Evolutionary conservation across 2,888 invertebrate genomes (phyloP), one percentile per base, ranked within the genome.

Genomic region (Aromia moschata): DNA sequence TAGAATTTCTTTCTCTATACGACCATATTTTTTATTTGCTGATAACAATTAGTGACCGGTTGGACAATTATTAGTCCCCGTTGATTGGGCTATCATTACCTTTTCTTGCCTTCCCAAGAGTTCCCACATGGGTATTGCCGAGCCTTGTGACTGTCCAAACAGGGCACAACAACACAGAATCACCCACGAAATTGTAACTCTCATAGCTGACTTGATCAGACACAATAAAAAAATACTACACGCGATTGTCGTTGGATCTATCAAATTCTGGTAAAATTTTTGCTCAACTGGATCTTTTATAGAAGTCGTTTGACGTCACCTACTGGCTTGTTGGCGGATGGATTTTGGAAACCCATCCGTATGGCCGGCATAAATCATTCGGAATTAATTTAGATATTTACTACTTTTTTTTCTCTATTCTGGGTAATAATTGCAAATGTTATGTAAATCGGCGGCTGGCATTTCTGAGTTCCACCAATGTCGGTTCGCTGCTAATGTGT

Each of bases 101-200:
- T 90, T 90, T 83, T 90, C 90, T 70, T 87, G 85, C 74, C 86
- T 85, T 65, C 87, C 85, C 60, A 90, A 81, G 77, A 86, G 88
- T 81, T 90, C 90, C 89, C 90, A 90, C 85, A 90, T 89, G 31
- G 90, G 90, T 78, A 90, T 90, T 33, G 89, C 89, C 9, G 89
- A 89, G 60, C 74, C 71, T 30, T 68, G 63, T 18, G 70, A 45
- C 36, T 63, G 62, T 67, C 68, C 68, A 47, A 74, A 49, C 45
- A 73, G 43, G 47, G 64, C 73, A 71, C 72, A 69, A 49, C 71
- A 67, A 65, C 70, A 72, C 69, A 74, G 64, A 67, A 75, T 62
- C 63, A n/a, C n/a, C n/a, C n/a, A n/a, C n/a, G n/a, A n/a, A n/a
- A n/a, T n/a, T 43, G 61, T 65, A 15, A 30, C 56, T 49, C 14